Conservation (phyloP, 2,797 vertebrate genomes). For the Galago senegalensis region DNA sequence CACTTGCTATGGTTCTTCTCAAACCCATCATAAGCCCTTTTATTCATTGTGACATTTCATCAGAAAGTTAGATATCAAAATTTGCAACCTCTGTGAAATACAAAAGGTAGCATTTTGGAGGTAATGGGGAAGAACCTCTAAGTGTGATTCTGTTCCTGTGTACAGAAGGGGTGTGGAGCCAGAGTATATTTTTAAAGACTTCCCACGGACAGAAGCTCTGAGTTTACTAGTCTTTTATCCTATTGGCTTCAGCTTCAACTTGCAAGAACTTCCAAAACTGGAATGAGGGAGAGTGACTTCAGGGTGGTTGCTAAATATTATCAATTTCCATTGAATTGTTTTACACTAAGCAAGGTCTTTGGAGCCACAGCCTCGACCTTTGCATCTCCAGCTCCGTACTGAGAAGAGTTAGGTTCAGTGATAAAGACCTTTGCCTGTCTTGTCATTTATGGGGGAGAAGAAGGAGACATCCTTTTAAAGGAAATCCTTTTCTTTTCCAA, state of each 20-base stretch:
- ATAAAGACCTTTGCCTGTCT: background rate
- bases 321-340: background rate
- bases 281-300: background rate
- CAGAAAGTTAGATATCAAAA: background rate
- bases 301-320: background rate
- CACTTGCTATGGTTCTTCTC: background rate
- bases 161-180: background rate
- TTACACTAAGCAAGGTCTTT: conserved; percentile 44
- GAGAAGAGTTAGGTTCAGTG: background rate
- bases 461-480: background rate
- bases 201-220: background rate
- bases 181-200: background rate
- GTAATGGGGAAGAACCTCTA: background rate
- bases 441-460: background rate
- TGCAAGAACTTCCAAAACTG: background rate
- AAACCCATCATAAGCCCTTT: background rate
- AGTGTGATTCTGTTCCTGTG: background rate
- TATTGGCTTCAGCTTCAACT: background rate
- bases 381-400: background rate
- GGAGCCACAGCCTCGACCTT: background rate
- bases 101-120: background rate
- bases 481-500: background rate
- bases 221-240: conserved; percentile 15
- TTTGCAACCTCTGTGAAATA: background rate
- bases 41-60: background rate